Percentiles rank a stretch among this genome's conserved stretches.
Evolutionary conservation across 2,888 invertebrate genomes (phyloP).

Genomic region (Pheosia gnoma): DNA sequence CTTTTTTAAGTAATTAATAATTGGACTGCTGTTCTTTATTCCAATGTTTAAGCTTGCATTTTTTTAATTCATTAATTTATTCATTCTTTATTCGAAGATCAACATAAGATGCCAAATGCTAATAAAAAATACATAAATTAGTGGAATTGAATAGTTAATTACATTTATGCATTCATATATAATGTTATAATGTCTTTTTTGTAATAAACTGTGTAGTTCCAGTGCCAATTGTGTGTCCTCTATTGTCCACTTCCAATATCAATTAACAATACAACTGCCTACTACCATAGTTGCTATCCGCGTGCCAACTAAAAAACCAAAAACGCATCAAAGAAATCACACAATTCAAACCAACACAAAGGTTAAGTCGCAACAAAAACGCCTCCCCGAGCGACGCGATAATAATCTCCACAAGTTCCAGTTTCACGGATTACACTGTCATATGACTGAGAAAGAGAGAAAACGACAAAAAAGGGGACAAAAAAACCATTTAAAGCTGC

Average conservation of each 20-base stretch:
- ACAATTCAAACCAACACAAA: slow-evolving; percentile 26
- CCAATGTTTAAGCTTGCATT: too few species aligned
- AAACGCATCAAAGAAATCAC: slow-evolving; percentile 5
- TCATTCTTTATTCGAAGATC: too few species aligned
- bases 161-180: too few species aligned
- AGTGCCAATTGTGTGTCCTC: too few species aligned
- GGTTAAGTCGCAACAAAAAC: slow-evolving; percentile 33
- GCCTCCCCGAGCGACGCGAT: slow-evolving; percentile 28
- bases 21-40: too few species aligned
- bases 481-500: slow-evolving; percentile 54
- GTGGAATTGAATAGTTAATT: too few species aligned
- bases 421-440: slow-evolving; percentile 57
- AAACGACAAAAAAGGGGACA: slow-evolving; percentile 35
- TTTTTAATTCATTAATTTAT: too few species aligned
- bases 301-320: slow-evolving; percentile 5
- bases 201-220: too few species aligned
- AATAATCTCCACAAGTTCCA: slow-evolving; percentile 53
- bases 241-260: neutral
- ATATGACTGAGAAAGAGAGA: slow-evolving; percentile 16
- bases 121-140: too few species aligned
- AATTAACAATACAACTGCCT: neutral
- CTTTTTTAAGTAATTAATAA: too few species aligned
- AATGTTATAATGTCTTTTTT: too few species aligned
- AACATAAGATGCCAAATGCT: too few species aligned
- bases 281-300: neutral